phyloP scores from a whole-genome alignment of 2,888 invertebrate genomes.

The Chymomyza procnemis region DNA sequence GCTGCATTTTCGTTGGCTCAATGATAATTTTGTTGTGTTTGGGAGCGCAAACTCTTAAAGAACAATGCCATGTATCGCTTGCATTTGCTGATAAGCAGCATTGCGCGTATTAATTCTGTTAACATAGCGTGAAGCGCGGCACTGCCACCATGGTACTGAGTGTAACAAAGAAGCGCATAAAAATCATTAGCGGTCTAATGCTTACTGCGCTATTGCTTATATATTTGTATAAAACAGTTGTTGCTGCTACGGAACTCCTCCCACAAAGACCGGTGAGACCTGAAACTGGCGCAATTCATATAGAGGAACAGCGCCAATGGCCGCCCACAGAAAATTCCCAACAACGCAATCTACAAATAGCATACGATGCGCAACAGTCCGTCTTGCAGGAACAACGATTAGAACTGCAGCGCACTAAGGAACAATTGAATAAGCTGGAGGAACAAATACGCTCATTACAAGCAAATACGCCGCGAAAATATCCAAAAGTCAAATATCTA shows the following conservation, averaged over 20 bases:
- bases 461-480: constrained; percentile 87
- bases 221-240: constrained; percentile 62
- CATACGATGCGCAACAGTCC: constrained; percentile 55
- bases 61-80: constrained; percentile 56
- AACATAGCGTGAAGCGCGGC: constrained; percentile 5
- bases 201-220: constrained; percentile 50
- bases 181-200: constrained; percentile 35
- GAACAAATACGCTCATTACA: constrained; percentile 86
- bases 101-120: constrained; percentile 27
- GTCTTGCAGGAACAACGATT: constrained; percentile 62
- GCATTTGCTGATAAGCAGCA: constrained; percentile 56
- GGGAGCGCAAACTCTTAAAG: constrained; percentile 13
- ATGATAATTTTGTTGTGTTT: constrained; percentile 29
- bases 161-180: constrained; percentile 54
- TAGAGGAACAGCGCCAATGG: constrained; percentile 46
- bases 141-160: constrained; percentile 42
- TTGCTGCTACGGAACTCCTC: constrained; percentile 5
- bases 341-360: constrained; percentile 47
- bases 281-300: background rate
- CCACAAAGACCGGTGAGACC: background rate
- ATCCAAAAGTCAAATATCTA: constrained; percentile 93
- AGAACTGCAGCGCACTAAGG: constrained; percentile 83
- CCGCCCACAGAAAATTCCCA: constrained; percentile 51
- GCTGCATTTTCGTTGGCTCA: constrained; percentile 6
- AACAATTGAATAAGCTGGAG: constrained; percentile 84